Evolutionary conservation across 2,113 vertebrate genomes (phyloP).

Genomic region (Chaetura pelagica): DNA sequence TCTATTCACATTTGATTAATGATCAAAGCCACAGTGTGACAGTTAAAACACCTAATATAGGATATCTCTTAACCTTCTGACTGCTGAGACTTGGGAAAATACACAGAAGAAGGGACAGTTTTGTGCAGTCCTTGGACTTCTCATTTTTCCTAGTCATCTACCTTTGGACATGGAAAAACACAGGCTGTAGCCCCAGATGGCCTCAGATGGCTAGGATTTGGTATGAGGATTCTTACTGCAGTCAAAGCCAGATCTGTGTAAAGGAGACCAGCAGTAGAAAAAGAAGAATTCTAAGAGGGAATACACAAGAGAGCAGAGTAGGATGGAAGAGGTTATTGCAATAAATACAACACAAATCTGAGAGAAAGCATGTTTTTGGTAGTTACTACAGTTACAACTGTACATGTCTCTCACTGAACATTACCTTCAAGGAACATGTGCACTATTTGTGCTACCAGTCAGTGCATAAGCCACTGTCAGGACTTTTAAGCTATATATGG

Average conservation of each 20-base stretch:
- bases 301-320: background rate
- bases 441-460: background rate
- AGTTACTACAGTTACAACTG: background rate
- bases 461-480: background rate
- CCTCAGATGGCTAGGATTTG: background rate
- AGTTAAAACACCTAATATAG: background rate
- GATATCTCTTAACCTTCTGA: background rate
- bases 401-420: background rate
- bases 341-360: background rate
- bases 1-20: background rate
- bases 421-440: rapidly evolving
- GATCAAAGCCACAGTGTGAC: background rate
- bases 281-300: background rate
- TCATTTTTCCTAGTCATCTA: background rate
- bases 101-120: background rate
- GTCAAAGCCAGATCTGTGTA: background rate
- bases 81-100: background rate
- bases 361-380: background rate
- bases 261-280: background rate
- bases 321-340: background rate
- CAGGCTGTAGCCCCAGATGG: background rate
- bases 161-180: background rate
- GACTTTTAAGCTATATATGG: background rate
- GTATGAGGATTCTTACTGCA: background rate
- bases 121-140: rapidly evolving